Percentiles rank a stretch among this genome's conserved stretches.
These are phyloP conservation scores for Drosophila mettleri DNA, from an alignment of 2,888 invertebrate species.

Conservation along the genomic window DNA sequence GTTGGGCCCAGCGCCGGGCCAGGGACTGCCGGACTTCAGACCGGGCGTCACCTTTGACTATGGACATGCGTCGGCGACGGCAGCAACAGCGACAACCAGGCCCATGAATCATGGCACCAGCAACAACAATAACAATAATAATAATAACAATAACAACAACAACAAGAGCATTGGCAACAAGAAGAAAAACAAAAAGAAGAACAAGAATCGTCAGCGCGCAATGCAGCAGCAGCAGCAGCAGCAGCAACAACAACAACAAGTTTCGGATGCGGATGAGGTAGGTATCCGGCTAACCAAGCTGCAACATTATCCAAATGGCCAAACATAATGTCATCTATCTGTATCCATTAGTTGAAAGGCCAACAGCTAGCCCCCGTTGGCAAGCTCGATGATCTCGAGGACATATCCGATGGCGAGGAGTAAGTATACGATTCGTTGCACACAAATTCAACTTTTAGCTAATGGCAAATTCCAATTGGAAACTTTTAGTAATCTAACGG, in stretches of 20 bases:
- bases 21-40: conserved; percentile 85
- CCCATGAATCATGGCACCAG: conserved; percentile 13
- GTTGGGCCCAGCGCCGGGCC: conserved; percentile 6
- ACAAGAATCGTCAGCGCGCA: conserved; percentile 30
- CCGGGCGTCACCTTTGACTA: conserved; percentile 90
- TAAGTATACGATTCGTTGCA: conserved; percentile 63
- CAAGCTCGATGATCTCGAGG: conserved; percentile 75
- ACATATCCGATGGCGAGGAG: conserved; percentile 83
- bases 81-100: not conserved
- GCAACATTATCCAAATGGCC: not conserved
- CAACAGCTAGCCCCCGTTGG: conserved; percentile 1
- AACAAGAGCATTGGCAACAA: conserved; percentile 4
- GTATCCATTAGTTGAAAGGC: conserved; percentile 11
- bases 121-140: not conserved
- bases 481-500: conserved; percentile 31
- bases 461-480: not conserved
- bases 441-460: not conserved
- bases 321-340: conserved; percentile 17
- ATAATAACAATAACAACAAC: not conserved
- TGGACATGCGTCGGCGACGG: conserved; percentile 86
- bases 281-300: conserved; percentile 2
- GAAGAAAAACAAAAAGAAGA: conserved; percentile 48
- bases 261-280: conserved; percentile 23
- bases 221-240: conserved; percentile 31
- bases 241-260: conserved; percentile 21